Base-by-base conservation (phyloP, 2,888 invertebrate genomes). In the Phengaris alcon region DNA sequence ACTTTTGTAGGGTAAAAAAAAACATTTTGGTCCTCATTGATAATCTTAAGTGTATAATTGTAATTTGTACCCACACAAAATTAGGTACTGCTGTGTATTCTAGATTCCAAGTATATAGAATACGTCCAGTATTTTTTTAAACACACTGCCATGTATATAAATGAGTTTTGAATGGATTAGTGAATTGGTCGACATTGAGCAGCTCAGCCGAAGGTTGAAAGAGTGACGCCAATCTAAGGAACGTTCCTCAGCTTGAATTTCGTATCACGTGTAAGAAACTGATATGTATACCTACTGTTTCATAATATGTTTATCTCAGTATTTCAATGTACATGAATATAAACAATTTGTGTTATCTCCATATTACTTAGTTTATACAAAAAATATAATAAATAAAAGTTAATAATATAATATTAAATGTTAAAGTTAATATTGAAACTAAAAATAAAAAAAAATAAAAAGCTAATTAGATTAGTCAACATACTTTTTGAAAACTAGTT, bases 81-180 rank as follows among this genome's bases (percentile, higher is more conserved):
- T 13, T 44, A 48, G 8, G 4, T 35, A 35, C 22, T 44, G 12
- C 5, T 10, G 12, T 10, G 10, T 35, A 13, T 72, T 51, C 48
- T 70, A 70, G 48, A 15, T 52, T 44, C 8, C 44, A 35, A 72
- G 15, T 51, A 64, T 15, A 10, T 48, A 70, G 48, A 70, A 35
- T 12, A 15, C 52, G 54, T 15, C 13, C 52, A 22, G 72, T 72
- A 15, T 54, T 44, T 70, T 51, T 70, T 35, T 22, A 72, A 54
- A 35, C 72, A 54, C 35, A 54, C 52, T 35, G 7, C 4, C 35
- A 35, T 72, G 72, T 72, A 72, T 72, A 54, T 35, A 52, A 72
- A 72, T 72, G 15, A 54, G 52, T 52, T 72, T 70, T 48, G 51
- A 70, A 70, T 72, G 72, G 22, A 54, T 72, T 72, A 54, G 54